These are phyloP conservation scores for Drosophila sulfurigaster DNA, from an alignment of 1,140 invertebrate species.

Conservation along the genomic window DNA sequence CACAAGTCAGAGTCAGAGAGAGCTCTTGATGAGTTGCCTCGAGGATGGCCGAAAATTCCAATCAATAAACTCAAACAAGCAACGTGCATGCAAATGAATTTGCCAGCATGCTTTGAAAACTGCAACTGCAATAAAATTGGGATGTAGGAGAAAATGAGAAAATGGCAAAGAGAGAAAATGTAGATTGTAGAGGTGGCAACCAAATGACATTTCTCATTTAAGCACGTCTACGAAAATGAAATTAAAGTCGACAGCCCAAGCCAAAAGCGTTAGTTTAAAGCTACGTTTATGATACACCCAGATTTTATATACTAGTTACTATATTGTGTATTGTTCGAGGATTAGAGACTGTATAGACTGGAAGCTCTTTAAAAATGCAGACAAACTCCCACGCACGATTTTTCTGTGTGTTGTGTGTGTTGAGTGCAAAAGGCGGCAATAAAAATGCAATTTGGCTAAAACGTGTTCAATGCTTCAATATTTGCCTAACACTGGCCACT, in stretches of 20 bases:
- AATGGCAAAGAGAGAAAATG: not conserved
- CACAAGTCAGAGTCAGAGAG: too few relatives aligned
- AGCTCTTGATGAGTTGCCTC: slow-evolving; percentile 2
- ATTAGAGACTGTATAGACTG: not conserved
- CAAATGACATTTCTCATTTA: not conserved
- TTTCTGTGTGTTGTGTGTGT: not conserved
- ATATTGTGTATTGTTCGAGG: not conserved
- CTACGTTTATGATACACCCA: not conserved
- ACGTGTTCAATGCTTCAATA: slow-evolving; percentile 78
- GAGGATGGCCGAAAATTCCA: slow-evolving; percentile 26
- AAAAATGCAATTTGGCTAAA: slow-evolving; percentile 78
- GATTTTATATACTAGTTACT: not conserved
- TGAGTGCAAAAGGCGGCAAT: slow-evolving; percentile 60
- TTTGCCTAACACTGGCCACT: slow-evolving; percentile 62
- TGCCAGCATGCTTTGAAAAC: slow-evolving; percentile 22
- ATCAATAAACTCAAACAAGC: slow-evolving; percentile 55
- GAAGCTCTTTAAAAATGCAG: slow-evolving; percentile 25
- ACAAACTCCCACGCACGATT: slow-evolving; percentile 8
- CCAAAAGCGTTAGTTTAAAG: not conserved
- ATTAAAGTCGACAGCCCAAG: not conserved
- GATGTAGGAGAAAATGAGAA: not conserved
- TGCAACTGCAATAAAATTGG: slow-evolving; percentile 20
- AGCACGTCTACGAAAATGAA: slow-evolving; percentile 6
- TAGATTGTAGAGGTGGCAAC: not conserved
- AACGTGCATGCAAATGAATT: slow-evolving; percentile 55